Base-by-base conservation (phyloP, 2,888 invertebrate species). In the Ichneumon xanthorius region DNA sequence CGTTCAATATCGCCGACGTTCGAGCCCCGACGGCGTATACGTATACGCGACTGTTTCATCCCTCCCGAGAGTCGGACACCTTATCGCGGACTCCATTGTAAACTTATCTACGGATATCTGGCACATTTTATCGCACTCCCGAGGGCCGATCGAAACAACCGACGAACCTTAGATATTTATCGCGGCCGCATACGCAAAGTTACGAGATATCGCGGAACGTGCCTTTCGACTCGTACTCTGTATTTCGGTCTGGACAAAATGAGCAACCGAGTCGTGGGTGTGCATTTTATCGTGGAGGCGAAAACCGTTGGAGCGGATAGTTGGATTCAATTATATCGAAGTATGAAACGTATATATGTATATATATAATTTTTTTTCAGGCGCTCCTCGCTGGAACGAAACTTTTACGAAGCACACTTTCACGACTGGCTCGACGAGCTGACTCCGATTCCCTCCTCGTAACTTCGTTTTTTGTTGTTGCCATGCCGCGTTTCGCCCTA, bases 401-500 rank as follows among this genome's bases (percentile, higher is more conserved):
- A 65, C 53, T 72, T 72, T 65, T 26, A 40, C 65, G 53, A n/a
- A 65, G 19, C 14, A 45, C 45, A 61, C 58, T 67, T 73, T 53
- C 40, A 11, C 63, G 9, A 26, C 6, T 30, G 16, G 26, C 63
- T 33, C 16, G 33, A 4, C 33, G 48, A n/a, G 63, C 14, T 4
- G 63, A 63, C 73, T 73, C 45, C 63, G 63, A 30, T 37, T 75
- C 73, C 26, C 63, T n/a, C 6, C 22, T 61, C 61, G 33, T 73
- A 76, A 30, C 26, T 68, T 22, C 40, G 4, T 67, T 55, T 65
- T 53, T 53, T 77, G 6, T 40, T 55, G 1, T 53, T 11, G 40
- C 33, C 33, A 33, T 37, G 37, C 53, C 30, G 30, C 6, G n/a
- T 82, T 72, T 67, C 71, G 5, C 37, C 45, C 45, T 19, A 33